Evolutionary conservation across 2,888 invertebrate species (phyloP).

Genomic region (Platynereis dumerilii): DNA sequence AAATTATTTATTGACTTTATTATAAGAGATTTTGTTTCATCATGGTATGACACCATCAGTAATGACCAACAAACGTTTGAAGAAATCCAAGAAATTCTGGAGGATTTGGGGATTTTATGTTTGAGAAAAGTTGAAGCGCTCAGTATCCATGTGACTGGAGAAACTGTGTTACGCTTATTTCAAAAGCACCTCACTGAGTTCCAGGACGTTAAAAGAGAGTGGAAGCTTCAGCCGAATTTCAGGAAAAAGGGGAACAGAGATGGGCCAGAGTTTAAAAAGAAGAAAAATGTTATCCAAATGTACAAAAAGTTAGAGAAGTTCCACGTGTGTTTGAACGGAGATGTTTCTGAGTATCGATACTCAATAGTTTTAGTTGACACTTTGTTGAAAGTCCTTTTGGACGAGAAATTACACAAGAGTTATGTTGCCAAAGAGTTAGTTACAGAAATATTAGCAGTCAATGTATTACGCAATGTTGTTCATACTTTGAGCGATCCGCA

Average conservation of each 20-base stretch:
- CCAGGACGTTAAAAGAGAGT: not conserved
- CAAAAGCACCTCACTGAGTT: not conserved
- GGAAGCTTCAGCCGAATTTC: slow-evolving; percentile 15
- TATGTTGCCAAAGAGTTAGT: not conserved
- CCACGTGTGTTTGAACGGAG: slow-evolving; percentile 16
- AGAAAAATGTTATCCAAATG: slow-evolving; percentile 12
- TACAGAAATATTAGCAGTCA: slow-evolving; percentile 1
- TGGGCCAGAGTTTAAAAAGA: slow-evolving; percentile 17
- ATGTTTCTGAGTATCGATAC: not conserved
- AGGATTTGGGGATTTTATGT: not conserved
- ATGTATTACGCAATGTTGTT: not conserved
- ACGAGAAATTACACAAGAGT: not conserved
- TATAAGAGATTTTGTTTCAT: slow-evolving; percentile 3
- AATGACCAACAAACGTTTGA: not conserved
- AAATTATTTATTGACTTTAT: not conserved
- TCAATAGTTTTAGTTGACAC: not conserved
- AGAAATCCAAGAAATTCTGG: slow-evolving; percentile 2
- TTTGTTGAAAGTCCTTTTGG: not conserved
- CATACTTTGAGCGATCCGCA: slow-evolving; percentile 2
- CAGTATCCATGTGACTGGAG: not conserved
- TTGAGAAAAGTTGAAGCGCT: not conserved
- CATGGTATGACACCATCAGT: not conserved
- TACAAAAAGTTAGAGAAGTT: slow-evolving; percentile 11
- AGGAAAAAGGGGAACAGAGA: slow-evolving; percentile 12
- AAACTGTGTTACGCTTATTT: not conserved